These are phyloP conservation scores for Hemicrepidius hirtus DNA, from an alignment of 2,888 invertebrate genomes.

Conservation along the genomic window DNA sequence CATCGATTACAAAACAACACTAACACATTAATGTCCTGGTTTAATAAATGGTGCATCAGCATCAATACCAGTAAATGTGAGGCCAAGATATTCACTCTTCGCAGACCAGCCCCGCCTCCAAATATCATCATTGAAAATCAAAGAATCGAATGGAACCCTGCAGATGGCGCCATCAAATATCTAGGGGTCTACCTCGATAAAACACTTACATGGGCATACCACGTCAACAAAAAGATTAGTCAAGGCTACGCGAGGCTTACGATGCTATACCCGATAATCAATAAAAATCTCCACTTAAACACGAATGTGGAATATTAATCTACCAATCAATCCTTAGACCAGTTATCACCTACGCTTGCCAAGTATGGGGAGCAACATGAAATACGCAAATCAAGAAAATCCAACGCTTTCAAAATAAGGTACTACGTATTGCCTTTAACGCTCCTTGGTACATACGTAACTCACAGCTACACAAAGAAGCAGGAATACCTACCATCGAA, in stretches of 20 bases:
- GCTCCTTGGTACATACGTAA: neutral
- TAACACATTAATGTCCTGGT: too few species aligned
- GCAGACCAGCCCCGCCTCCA: neutral
- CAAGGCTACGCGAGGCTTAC: neutral
- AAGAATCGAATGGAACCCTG: neutral
- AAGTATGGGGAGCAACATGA: neutral
- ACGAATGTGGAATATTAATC: too few species aligned
- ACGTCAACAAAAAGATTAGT: neutral
- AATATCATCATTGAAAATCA: slow-evolving; percentile 1
- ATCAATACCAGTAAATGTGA: slow-evolving; percentile 9
- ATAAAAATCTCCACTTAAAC: too few species aligned
- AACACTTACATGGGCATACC: neutral
- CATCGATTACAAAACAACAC: too few species aligned
- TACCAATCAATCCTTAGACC: neutral
- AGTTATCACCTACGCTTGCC: neutral
- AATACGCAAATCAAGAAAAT: neutral
- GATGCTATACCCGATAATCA: neutral
- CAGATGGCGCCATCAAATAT: too few species aligned
- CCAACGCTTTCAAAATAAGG: neutral
- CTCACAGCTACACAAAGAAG: neutral
- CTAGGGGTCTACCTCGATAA: neutral
- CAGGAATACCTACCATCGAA: slow-evolving; percentile 12
- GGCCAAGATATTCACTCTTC: neutral
- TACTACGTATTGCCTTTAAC: slow-evolving; percentile 1
- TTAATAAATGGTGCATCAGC: neutral